phyloP scores from a whole-genome alignment of 2,113 vertebrate genomes.

The Aegotheles bennettii region DNA sequence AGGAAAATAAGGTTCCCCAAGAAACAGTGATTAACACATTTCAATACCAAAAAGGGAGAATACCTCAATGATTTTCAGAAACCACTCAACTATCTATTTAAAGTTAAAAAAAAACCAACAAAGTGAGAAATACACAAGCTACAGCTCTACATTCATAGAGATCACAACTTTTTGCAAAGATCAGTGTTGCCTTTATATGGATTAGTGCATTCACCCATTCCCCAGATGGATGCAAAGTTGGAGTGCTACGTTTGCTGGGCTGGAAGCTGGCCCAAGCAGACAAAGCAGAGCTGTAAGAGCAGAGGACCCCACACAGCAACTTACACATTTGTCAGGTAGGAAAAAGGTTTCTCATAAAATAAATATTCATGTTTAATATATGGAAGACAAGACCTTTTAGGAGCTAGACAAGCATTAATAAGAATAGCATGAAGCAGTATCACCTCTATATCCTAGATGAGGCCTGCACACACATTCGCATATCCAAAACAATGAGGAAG shows the following conservation, averaged over 20 bases:
- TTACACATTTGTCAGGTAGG: accelerated
- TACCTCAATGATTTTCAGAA: neutral
- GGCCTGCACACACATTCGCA: neutral
- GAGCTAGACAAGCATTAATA: neutral
- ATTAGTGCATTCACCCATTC: neutral
- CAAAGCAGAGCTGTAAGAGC: neutral
- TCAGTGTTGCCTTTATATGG: neutral
- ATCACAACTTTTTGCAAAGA: neutral
- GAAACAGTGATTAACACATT: neutral
- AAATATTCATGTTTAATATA: neutral
- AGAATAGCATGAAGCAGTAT: neutral
- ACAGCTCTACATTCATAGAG: neutral
- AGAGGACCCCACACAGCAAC: neutral
- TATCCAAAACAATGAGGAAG: neutral
- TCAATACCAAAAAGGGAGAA: neutral
- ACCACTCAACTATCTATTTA: neutral
- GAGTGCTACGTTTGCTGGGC: neutral
- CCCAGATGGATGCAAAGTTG: neutral
- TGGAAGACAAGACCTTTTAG: neutral
- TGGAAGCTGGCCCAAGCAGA: neutral
- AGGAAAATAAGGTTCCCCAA: neutral
- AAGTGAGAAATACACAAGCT: neutral
- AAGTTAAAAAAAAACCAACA: neutral
- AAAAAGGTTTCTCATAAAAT: neutral
- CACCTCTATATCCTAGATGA: neutral